These are phyloP conservation scores for Spodoptera picta DNA, from an alignment of 2,888 invertebrate genomes.

Conservation along the genomic window DNA sequence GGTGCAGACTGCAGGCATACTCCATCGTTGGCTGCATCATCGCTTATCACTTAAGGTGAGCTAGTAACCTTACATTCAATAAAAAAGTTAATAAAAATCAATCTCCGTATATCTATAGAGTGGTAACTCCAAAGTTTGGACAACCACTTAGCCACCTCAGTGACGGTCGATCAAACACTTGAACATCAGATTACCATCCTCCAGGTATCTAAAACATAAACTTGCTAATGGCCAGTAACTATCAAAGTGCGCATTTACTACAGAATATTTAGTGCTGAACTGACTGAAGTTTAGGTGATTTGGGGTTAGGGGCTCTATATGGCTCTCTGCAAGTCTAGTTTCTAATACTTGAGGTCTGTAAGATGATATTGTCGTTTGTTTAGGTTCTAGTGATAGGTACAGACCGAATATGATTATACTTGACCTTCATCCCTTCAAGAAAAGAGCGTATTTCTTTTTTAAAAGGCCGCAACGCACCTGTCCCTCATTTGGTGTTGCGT, in stretches of 20 bases:
- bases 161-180: constrained; percentile 45
- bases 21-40: no score
- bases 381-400: constrained; percentile 14
- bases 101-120: constrained; percentile 18
- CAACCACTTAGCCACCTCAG: constrained; percentile 44
- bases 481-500: no score
- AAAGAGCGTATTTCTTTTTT: no score
- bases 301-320: constrained; percentile 17
- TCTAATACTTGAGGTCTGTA: not conserved
- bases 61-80: no score
- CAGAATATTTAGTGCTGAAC: constrained; percentile 34
- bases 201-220: constrained; percentile 48
- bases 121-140: constrained; percentile 25
- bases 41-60: no score
- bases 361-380: constrained; percentile 15
- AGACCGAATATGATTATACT: no score
- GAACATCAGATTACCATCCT: constrained; percentile 48
- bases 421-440: no score
- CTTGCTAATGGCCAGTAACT: constrained; percentile 56
- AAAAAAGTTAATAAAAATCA: constrained; percentile 20
- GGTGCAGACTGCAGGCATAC: no score
- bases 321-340: constrained; percentile 1
- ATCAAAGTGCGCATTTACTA: constrained; percentile 37
- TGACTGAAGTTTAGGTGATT: constrained; percentile 44
- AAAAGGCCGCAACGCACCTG: no score